These are phyloP conservation scores for Malthinus flaveolus DNA, from an alignment of 2,888 invertebrate genomes.

Conservation along the genomic window DNA sequence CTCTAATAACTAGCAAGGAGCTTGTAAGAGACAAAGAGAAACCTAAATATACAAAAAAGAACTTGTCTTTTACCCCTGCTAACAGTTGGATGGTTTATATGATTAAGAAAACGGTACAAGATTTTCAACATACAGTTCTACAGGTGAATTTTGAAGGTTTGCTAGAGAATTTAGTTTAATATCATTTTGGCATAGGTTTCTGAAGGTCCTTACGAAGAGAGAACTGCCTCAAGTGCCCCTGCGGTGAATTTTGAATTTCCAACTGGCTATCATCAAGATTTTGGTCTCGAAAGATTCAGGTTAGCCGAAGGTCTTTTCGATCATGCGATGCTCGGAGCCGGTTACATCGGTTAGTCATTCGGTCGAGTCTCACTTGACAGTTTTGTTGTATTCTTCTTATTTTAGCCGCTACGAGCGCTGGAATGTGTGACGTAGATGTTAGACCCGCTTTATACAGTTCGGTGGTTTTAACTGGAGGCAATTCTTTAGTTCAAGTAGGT, in stretches of 20 bases:
- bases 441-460: slow-evolving; percentile 93
- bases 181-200: slow-evolving; percentile 62
- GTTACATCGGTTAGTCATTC: slow-evolving; percentile 63
- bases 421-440: slow-evolving; percentile 98
- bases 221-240: slow-evolving; percentile 82
- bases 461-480: slow-evolving; percentile 95
- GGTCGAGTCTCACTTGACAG: slow-evolving; percentile 47
- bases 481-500: slow-evolving; percentile 77
- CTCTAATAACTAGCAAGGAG: slow-evolving; percentile 78
- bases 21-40: slow-evolving; percentile 88
- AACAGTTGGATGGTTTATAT: slow-evolving; percentile 95
- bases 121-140: slow-evolving; percentile 68
- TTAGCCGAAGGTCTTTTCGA: slow-evolving; percentile 96
- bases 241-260: slow-evolving; percentile 97
- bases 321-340: slow-evolving; percentile 89
- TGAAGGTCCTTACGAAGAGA: slow-evolving; percentile 89
- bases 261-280: slow-evolving; percentile 96
- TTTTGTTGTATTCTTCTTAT: slow-evolving; percentile 6
- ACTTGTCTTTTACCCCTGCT: slow-evolving; percentile 80
- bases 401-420: slow-evolving; percentile 78
- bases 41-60: slow-evolving; percentile 78
- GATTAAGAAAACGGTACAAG: slow-evolving; percentile 83
- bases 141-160: slow-evolving; percentile 54
- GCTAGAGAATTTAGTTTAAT: not conserved
- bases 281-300: slow-evolving; percentile 89